Evolutionary conservation across 2,113 vertebrate genomes (phyloP), one percentile per base, ranked within the genome.

Genomic region (Xiphophorus hellerii): DNA sequence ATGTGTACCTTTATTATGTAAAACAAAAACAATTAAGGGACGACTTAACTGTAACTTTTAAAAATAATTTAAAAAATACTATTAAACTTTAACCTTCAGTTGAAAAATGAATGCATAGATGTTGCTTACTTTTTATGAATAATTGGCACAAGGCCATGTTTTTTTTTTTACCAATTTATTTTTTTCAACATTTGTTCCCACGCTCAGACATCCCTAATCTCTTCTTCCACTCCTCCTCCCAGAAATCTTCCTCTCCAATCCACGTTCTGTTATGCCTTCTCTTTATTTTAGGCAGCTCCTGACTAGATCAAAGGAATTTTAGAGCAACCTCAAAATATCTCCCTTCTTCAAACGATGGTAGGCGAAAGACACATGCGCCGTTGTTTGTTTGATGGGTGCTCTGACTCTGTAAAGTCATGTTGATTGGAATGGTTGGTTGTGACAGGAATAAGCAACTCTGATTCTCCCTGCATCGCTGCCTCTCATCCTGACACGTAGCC

Each of bases 301-400:
- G 22, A 75, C 63, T 3, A 85, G 80, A 91, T 92, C 86, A 90
- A 92, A 92, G 72, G 89, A 87, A 91, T 90, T 80, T 87, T 82
- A 58, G 80, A 89, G 82, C 71, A 73, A 54, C 75, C 87, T 89
- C 64, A 85, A 92, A 90, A 90, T 90, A 86, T 85, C 84, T 87
- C 39, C 35, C 78, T 75, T 83, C 84, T 81, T 84, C 82, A 83
- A 76, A 84, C 65, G 31, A 44, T 33, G 62, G 48, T 69, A 30
- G 67, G 51, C 82, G 58, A 71, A 82, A 76, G 78, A 80, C 82
- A 79, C 3, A 12, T 74, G 67, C 58, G 54, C 77, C 72, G 33
- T 35, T 67, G 54, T 83, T 76, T 87, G 80, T 84, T 69, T 86
- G 80, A 84, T 78, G 69, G 66, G 66, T 27, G 33, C 69, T 35